Conservation (phyloP, 37 sponge, comb jelly and placozoan species). For the Eunapius fragilis region DNA sequence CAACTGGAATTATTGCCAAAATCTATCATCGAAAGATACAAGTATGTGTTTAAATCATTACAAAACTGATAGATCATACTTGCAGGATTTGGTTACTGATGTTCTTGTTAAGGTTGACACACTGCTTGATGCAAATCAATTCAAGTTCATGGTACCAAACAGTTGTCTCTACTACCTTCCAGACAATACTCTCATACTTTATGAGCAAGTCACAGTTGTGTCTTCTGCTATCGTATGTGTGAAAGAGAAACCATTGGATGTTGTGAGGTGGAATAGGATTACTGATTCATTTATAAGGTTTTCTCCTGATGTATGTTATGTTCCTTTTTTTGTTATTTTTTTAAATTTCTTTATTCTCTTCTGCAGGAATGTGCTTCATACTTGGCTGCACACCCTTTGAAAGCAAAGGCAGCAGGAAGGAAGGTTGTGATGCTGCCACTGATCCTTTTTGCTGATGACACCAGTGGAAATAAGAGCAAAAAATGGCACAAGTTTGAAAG, state of each 20-base stretch:
- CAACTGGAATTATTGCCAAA: neutral
- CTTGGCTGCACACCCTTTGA: neutral
- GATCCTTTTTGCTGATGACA: constrained; percentile 55
- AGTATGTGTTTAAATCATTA: neutral
- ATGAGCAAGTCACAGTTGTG: neutral
- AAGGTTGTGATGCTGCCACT: constrained; percentile 23
- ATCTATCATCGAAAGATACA: neutral
- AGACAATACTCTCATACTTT: neutral
- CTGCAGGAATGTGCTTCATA: neutral
- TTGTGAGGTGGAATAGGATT: neutral
- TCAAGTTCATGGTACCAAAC: neutral
- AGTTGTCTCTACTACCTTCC: neutral
- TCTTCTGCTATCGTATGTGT: neutral
- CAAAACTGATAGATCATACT: neutral
- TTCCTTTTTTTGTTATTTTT: neutral
- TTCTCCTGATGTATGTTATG: neutral
- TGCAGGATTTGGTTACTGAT: neutral
- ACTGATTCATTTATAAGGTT: neutral
- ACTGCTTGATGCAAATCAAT: neutral
- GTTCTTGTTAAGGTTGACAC: neutral
- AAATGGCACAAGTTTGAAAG: constrained; percentile 64
- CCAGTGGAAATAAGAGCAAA: constrained; percentile 63
- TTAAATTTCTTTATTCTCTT: neutral
- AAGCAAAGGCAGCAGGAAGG: neutral
- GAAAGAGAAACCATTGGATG: neutral